A percentile compares a stretch with the other conserved stretches of the same genome.
Evolutionary conservation across 2,797 vertebrate genomes (phyloP).

Genomic region (Bradypus variegatus): DNA sequence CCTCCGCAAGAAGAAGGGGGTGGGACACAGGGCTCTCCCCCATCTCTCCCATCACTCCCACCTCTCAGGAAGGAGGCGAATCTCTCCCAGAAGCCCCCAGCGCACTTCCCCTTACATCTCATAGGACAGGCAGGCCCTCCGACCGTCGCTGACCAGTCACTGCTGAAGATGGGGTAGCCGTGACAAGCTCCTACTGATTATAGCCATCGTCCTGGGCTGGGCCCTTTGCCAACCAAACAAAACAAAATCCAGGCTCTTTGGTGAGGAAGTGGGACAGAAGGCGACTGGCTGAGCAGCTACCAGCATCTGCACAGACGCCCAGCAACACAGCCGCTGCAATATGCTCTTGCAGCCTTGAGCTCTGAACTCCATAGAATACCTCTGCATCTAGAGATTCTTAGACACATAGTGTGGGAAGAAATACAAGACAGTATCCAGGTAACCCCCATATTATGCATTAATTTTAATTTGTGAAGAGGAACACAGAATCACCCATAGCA

Average conservation of each 20-base stretch:
- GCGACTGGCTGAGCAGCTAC: neutral
- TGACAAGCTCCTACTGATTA: neutral
- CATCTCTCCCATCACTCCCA: neutral
- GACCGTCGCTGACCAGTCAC: neutral
- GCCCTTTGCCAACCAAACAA: neutral
- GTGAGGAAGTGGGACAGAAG: neutral
- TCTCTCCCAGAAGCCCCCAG: neutral
- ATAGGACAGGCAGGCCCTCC: neutral
- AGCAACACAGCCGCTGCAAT: neutral
- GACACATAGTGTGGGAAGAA: neutral
- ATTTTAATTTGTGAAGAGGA: neutral
- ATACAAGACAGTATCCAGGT: too few species aligned
- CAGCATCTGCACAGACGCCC: rapidly evolving
- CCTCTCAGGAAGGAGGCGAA: neutral
- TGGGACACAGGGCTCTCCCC: neutral
- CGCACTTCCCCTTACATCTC: neutral
- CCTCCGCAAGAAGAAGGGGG: neutral
- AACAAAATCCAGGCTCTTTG: neutral
- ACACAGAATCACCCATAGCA: neutral
- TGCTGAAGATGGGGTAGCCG: neutral
- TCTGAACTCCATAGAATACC: neutral
- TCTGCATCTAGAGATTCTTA: neutral
- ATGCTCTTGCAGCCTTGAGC: neutral
- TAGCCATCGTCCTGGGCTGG: too few species aligned
- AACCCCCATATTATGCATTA: too few species aligned